Evolutionary conservation across 1,140 invertebrate genomes (phyloP).

Genomic region (Ceratitis capitata): DNA sequence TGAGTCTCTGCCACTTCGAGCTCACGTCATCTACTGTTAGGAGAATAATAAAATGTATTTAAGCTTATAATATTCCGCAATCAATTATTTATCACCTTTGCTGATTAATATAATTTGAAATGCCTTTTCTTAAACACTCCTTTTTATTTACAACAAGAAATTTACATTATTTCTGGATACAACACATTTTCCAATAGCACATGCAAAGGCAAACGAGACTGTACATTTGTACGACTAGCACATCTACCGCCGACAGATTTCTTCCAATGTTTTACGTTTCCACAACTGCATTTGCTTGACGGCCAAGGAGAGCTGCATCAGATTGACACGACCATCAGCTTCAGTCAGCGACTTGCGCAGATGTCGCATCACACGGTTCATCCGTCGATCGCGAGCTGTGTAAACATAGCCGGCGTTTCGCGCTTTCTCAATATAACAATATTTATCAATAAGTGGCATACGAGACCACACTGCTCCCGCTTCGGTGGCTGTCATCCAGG

Average conservation of each 20-base stretch:
- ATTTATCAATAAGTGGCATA: slow-evolving; percentile 30
- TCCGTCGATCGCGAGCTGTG: slow-evolving; percentile 21
- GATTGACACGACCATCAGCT: background rate
- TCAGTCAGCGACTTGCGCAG: slow-evolving; percentile 20
- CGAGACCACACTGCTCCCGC: slow-evolving; percentile 3
- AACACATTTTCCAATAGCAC: background rate
- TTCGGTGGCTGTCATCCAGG: slow-evolving; percentile 19
- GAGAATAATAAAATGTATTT: too few relatives aligned
- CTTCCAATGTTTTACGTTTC: background rate
- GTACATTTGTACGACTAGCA: too few relatives aligned
- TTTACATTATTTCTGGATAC: background rate
- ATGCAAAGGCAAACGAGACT: too few relatives aligned
- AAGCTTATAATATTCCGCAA: too few relatives aligned
- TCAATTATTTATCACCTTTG: too few relatives aligned
- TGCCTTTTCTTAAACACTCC: too few relatives aligned
- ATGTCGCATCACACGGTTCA: slow-evolving; percentile 39
- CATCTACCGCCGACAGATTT: background rate
- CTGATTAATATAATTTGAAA: too few relatives aligned
- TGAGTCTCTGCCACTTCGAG: too few relatives aligned
- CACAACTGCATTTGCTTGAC: slow-evolving; percentile 37
- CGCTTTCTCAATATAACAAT: slow-evolving; percentile 26
- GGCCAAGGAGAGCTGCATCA: slow-evolving; percentile 17
- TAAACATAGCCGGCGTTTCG: slow-evolving; percentile 27
- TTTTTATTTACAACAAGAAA: background rate
- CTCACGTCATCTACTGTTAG: too few relatives aligned